These are phyloP conservation scores for Betta splendens DNA, from an alignment of 2,797 vertebrate genomes.

Conservation along the genomic window DNA sequence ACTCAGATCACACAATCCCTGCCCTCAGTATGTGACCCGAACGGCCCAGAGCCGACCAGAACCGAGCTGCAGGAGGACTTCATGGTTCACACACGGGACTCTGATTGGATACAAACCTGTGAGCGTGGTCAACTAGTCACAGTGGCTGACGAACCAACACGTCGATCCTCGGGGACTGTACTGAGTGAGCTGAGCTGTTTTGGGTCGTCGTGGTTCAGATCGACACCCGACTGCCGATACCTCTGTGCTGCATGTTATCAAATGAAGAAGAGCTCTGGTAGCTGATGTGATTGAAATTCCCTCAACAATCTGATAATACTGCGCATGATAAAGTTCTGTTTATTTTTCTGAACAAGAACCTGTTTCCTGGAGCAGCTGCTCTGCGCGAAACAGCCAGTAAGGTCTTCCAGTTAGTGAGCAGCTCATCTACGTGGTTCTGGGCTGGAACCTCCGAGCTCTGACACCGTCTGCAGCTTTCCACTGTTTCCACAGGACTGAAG, in stretches of 20 bases:
- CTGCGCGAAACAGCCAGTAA: too few relatives aligned
- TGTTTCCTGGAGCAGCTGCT: too few relatives aligned
- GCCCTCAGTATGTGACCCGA: slow-evolving; percentile 50
- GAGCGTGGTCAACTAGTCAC: slow-evolving; percentile 12
- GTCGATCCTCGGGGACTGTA: too few relatives aligned
- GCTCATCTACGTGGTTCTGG: too few relatives aligned
- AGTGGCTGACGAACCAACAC: slow-evolving; percentile 25
- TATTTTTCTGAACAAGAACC: too few relatives aligned
- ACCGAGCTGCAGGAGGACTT: slow-evolving; percentile 8
- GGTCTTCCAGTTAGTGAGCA: too few relatives aligned
- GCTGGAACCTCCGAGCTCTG: too few relatives aligned
- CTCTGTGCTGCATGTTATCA: neutral
- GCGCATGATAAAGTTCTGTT: too few relatives aligned
- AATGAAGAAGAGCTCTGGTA: neutral
- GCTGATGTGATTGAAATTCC: neutral
- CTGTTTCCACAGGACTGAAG: too few relatives aligned
- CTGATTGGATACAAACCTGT: neutral
- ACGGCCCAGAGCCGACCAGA: slow-evolving; percentile 23
- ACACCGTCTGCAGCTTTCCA: too few relatives aligned
- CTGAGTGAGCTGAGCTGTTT: neutral
- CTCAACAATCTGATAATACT: neutral
- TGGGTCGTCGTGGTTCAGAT: neutral
- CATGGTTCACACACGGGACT: neutral
- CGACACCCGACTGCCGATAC: neutral
- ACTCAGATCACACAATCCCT: slow-evolving; percentile 36